A percentile compares a stretch with the other conserved stretches of the same genome.
Evolutionary conservation across 2,113 vertebrate genomes (phyloP).

Genomic region (Neopipo cinnamomea): DNA sequence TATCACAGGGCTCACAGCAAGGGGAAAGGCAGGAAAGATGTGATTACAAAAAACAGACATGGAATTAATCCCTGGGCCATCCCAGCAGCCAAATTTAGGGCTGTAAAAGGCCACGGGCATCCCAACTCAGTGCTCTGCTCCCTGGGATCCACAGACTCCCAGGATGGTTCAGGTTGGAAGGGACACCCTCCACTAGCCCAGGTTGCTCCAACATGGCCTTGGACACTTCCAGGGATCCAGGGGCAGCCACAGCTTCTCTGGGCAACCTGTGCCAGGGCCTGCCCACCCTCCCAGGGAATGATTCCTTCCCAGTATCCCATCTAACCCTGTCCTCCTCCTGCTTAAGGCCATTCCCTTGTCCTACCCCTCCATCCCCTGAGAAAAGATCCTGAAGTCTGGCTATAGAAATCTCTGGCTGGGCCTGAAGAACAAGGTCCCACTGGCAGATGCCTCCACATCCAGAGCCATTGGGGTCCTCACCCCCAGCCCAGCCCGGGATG

Average conservation of each 20-base stretch:
- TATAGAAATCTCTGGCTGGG: not conserved
- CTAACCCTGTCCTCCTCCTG: too few species aligned
- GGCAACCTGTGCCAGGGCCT: not conserved
- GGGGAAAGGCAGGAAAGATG: not conserved
- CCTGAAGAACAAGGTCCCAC: accelerated
- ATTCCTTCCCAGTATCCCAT: not conserved
- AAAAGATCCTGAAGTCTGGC: not conserved
- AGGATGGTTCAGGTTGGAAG: not conserved
- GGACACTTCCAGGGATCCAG: not conserved
- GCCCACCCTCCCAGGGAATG: too few species aligned
- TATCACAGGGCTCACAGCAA: not conserved
- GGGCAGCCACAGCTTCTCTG: not conserved
- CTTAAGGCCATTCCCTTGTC: not conserved
- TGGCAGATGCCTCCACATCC: accelerated
- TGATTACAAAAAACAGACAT: not conserved
- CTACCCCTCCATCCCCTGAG: not conserved
- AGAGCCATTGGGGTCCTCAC: not conserved
- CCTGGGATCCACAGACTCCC: not conserved
- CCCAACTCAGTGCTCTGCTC: not conserved
- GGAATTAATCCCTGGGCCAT: not conserved
- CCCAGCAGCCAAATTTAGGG: not conserved
- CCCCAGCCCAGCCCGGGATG: not conserved
- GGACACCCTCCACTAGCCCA: not conserved
- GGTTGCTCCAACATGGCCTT: not conserved
- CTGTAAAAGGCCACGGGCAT: not conserved